Evolutionary conservation across 2,888 invertebrate genomes (phyloP).

Genomic region (Drosophila rubida): DNA sequence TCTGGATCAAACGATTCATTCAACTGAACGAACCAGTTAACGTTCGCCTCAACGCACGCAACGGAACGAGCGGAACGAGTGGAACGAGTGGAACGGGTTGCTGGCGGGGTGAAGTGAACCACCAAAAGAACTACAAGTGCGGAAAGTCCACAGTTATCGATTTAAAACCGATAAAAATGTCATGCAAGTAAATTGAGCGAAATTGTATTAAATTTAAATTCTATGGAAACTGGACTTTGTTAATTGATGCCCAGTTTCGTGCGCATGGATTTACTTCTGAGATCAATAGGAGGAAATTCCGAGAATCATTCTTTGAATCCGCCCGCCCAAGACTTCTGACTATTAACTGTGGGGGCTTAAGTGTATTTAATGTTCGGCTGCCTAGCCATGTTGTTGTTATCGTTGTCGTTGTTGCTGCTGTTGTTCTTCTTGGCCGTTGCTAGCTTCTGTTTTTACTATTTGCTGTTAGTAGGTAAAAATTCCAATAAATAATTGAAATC

Average conservation of each 20-base stretch:
- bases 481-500: slow-evolving; percentile 78
- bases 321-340: neutral
- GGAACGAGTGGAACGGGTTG: too few species aligned
- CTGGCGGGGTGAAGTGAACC: too few species aligned
- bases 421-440: slow-evolving; percentile 37
- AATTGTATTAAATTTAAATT: neutral
- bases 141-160: neutral
- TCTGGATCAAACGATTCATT: too few species aligned
- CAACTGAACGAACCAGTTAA: too few species aligned
- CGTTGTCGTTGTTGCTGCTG: neutral
- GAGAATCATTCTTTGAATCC: neutral
- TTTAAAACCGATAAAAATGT: neutral
- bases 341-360: neutral
- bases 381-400: too few species aligned
- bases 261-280: neutral
- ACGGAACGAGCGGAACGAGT: too few species aligned
- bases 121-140: too few species aligned
- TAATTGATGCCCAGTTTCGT: neutral
- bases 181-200: too few species aligned
- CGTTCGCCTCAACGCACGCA: too few species aligned
- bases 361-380: slow-evolving; percentile 26
- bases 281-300: neutral
- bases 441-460: slow-evolving; percentile 70
- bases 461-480: slow-evolving; percentile 78
- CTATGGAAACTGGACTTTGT: neutral